phyloP scores from a whole-genome alignment of 1,140 invertebrate species.

The Phortica variegata region DNA sequence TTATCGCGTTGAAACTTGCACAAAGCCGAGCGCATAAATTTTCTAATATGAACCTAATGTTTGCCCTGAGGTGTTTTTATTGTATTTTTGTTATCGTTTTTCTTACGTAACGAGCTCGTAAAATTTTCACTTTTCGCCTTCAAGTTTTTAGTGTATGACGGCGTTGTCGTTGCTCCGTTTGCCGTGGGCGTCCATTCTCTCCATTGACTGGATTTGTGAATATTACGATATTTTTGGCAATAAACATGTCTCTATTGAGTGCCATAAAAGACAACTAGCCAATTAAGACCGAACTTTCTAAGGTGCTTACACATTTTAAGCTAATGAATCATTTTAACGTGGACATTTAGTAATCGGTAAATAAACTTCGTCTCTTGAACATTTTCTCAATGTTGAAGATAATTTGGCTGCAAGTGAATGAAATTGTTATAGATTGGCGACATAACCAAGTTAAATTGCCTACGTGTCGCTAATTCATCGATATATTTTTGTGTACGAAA shows the following conservation, averaged over 20 bases:
- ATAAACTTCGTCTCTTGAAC: no score
- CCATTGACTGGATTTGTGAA: constrained; percentile 6
- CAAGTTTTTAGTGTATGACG: constrained; percentile 2
- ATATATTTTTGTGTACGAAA: no score
- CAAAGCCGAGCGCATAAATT: constrained; percentile 16
- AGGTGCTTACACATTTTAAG: no score
- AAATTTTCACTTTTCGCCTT: constrained; percentile 25
- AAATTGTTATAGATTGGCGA: no score
- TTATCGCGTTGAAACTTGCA: constrained; percentile 8
- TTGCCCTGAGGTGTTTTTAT: constrained; percentile 20
- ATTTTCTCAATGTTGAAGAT: no score
- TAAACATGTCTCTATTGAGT: constrained; percentile 9
- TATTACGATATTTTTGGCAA: constrained; percentile 4
- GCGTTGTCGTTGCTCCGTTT: background rate
- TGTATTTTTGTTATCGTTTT: constrained; percentile 22
- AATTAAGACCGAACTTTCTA: no score
- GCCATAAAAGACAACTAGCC: constrained; percentile 4
- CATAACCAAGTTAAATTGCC: no score
- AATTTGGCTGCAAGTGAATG: no score
- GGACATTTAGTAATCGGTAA: no score
- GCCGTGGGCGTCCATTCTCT: background rate
- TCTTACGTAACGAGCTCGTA: constrained; percentile 22
- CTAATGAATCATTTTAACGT: no score
- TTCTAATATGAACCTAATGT: constrained; percentile 21
- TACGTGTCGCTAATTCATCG: no score